A percentile compares a stretch with the other conserved stretches of the same genome.
phyloP scores from a whole-genome alignment of 2,888 invertebrate genomes.

The Glyphotaelius pellucidus region DNA sequence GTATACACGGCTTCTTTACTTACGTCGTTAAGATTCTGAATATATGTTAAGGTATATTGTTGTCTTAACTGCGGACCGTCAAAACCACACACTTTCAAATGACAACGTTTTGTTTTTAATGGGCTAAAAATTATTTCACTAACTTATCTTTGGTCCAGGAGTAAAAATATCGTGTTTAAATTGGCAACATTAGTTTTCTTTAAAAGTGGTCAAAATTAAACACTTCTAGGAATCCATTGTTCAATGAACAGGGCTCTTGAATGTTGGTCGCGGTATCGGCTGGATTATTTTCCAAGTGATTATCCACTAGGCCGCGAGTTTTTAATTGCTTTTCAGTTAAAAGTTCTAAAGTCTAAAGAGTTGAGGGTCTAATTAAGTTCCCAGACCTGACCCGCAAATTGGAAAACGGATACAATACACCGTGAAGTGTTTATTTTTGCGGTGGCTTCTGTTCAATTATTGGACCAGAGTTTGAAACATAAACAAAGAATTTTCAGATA shows the following conservation, averaged over 20 bases:
- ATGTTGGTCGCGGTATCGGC: background rate
- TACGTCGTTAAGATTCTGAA: too few species aligned
- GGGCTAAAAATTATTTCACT: too few species aligned
- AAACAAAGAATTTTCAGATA: background rate
- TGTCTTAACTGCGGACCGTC: too few species aligned
- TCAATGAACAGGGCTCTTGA: background rate
- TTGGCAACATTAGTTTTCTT: too few species aligned
- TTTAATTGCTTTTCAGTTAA: background rate
- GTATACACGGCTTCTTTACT: too few species aligned
- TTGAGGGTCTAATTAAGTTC: background rate
- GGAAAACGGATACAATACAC: background rate
- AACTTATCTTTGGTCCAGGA: too few species aligned
- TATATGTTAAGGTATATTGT: too few species aligned
- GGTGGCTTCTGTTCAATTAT: background rate
- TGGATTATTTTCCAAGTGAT: conserved; percentile 2
- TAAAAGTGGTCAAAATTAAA: too few species aligned
- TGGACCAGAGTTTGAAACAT: background rate
- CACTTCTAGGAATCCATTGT: background rate
- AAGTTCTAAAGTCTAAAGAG: background rate
- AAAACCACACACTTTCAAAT: too few species aligned
- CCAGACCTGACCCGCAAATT: background rate
- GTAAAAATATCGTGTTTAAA: too few species aligned
- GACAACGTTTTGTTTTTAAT: too few species aligned
- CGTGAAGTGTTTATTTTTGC: background rate
- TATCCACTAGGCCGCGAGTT: background rate